These are phyloP conservation scores for Lordiphosa fenestrarum DNA, from an alignment of 2,888 invertebrate genomes.

Conservation along the genomic window DNA sequence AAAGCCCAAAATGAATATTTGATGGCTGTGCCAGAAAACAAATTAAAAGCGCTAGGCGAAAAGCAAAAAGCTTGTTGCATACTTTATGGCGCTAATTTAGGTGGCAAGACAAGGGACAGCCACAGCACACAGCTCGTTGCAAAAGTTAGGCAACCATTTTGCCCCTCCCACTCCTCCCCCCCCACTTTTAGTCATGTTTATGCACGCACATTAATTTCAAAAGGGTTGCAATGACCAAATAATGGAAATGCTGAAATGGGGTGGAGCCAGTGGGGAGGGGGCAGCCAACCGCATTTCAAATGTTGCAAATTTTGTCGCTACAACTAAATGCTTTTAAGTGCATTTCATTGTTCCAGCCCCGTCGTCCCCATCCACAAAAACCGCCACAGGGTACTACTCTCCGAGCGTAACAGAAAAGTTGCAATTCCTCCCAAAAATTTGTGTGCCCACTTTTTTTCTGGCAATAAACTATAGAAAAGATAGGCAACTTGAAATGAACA, in stretches of 20 bases:
- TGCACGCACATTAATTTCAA: slow-evolving; percentile 70
- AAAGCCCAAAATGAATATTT: slow-evolving; percentile 64
- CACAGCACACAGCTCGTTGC: slow-evolving; percentile 39
- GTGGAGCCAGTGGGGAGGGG: slow-evolving; percentile 6
- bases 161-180: slow-evolving; percentile 16
- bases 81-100: slow-evolving; percentile 72
- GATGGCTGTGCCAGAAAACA: slow-evolving; percentile 54
- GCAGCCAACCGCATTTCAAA: slow-evolving; percentile 52
- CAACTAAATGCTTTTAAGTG: slow-evolving; percentile 75
- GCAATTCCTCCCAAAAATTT: slow-evolving; percentile 11
- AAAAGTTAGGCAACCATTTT: slow-evolving; percentile 39
- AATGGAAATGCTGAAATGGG: slow-evolving; percentile 9
- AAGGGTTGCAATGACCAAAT: slow-evolving; percentile 39
- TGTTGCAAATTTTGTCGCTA: slow-evolving; percentile 65
- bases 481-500: too few relatives aligned
- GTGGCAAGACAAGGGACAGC: slow-evolving; percentile 13
- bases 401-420: slow-evolving; percentile 19
- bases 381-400: slow-evolving; percentile 1
- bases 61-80: slow-evolving; percentile 63
- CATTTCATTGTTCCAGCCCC: slow-evolving; percentile 52
- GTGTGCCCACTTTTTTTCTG: slow-evolving; percentile 12
- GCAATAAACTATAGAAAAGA: slow-evolving; percentile 6
- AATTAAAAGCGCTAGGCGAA: slow-evolving; percentile 58
- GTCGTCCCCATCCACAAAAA: background rate
- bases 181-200: slow-evolving; percentile 50